Percentiles rank a stretch among this genome's conserved stretches.
Evolutionary conservation across 2,888 invertebrate genomes (phyloP).

Genomic region (Nyleta sp.): DNA sequence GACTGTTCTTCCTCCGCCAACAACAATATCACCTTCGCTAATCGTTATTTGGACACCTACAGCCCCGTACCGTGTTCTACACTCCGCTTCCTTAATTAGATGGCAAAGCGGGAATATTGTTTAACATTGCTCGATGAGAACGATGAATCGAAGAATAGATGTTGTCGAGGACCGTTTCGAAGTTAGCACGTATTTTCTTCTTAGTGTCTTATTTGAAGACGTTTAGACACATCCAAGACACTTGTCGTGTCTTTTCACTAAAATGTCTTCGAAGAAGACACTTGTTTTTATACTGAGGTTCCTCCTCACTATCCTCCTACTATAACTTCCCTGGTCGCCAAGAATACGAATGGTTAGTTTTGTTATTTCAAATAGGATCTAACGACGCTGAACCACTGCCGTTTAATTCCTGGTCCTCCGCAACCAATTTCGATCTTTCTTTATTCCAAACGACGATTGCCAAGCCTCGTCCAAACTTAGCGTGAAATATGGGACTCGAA

Average conservation of each 20-base stretch:
- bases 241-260: no score
- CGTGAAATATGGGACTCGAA: constrained; percentile 37
- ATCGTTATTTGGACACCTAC: constrained; percentile 34
- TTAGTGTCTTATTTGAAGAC: background rate
- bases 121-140: background rate
- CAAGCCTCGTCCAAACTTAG: constrained; percentile 27
- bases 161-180: no score
- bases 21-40: constrained; percentile 56
- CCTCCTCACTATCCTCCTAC: no score
- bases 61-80: background rate
- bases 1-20: constrained; percentile 41
- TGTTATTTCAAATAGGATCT: no score
- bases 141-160: background rate
- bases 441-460: constrained; percentile 8
- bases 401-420: no score
- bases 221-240: no score
- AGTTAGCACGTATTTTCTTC: background rate
- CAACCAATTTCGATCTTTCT: background rate
- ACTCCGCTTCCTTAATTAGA: background rate
- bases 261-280: no score
- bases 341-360: background rate
- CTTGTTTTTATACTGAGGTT: no score
- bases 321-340: no score
- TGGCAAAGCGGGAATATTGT: background rate
- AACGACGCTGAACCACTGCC: no score